phyloP scores from a whole-genome alignment of 2,797 vertebrate genomes.

The Tragelaphus eurycerus region DNA sequence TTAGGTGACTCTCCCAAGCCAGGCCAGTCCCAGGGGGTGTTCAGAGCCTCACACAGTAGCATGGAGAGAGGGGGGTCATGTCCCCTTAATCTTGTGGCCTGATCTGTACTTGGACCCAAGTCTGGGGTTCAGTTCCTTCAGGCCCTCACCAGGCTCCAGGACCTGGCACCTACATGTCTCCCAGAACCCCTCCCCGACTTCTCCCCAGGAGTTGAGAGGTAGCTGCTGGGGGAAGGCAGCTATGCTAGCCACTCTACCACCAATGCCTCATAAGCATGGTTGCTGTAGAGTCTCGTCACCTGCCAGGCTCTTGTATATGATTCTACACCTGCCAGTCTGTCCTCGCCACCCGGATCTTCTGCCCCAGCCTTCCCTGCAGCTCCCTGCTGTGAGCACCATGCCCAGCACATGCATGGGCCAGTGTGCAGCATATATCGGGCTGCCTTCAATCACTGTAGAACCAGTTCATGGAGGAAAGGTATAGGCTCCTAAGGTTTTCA shows the following conservation, averaged over 20 bases:
- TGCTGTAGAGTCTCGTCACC: neutral
- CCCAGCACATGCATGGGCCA: neutral
- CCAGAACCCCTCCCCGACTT: too few species aligned
- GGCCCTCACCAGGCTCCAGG: neutral
- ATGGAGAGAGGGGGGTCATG: rapidly evolving
- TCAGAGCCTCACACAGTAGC: neutral
- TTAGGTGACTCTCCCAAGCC: neutral
- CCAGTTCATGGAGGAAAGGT: neutral
- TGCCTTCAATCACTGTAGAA: neutral
- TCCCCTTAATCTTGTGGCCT: too few species aligned
- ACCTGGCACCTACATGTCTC: neutral
- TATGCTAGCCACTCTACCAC: neutral
- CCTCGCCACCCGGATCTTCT: neutral
- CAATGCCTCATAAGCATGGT: neutral
- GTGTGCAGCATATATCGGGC: neutral
- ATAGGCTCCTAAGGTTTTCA: neutral
- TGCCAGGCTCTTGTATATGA: neutral
- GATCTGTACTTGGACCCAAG: neutral
- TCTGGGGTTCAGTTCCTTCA: neutral
- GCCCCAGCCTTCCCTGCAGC: neutral
- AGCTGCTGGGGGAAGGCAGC: neutral
- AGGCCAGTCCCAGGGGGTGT: neutral
- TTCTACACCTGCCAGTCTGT: neutral
- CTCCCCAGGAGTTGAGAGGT: neutral
- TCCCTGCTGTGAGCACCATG: neutral